phyloP scores from a whole-genome alignment of 2,113 vertebrate species.

The Sapajus apella region DNA sequence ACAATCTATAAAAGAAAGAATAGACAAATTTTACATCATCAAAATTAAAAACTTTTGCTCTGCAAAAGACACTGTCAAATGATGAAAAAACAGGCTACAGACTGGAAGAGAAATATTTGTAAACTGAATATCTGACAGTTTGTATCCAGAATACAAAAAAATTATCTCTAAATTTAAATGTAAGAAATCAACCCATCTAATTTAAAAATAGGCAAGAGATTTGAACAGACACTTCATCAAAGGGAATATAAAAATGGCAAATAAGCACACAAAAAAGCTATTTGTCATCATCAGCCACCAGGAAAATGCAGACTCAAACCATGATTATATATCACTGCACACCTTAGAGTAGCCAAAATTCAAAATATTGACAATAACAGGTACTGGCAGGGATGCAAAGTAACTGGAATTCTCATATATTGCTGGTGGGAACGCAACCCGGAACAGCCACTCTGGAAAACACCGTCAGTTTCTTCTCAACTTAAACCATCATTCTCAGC shows the following conservation, averaged over 20 bases:
- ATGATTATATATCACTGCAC: neutral
- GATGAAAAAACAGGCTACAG: neutral
- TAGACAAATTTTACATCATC: neutral
- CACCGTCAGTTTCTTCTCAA: neutral
- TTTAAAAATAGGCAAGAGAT: neutral
- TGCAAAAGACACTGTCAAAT: neutral
- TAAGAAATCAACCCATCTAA: neutral
- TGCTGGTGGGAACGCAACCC: neutral
- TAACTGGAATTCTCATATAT: too few relatives aligned
- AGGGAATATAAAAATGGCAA: neutral
- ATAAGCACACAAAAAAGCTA: neutral
- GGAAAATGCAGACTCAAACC: neutral
- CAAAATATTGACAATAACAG: too few relatives aligned
- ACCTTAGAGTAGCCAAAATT: neutral
- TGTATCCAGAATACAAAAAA: neutral
- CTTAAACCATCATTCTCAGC: neutral
- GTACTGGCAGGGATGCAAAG: neutral
- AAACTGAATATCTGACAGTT: neutral
- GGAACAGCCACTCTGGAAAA: neutral
- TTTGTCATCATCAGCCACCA: neutral
- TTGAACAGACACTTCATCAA: neutral
- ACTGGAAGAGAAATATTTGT: neutral
- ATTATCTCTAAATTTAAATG: neutral
- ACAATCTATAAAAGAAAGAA: neutral
- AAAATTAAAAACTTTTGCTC: neutral